Evolutionary conservation across 2,113 vertebrate genomes (phyloP).

Genomic region (Sinocyclocheilus anophthalmus): DNA sequence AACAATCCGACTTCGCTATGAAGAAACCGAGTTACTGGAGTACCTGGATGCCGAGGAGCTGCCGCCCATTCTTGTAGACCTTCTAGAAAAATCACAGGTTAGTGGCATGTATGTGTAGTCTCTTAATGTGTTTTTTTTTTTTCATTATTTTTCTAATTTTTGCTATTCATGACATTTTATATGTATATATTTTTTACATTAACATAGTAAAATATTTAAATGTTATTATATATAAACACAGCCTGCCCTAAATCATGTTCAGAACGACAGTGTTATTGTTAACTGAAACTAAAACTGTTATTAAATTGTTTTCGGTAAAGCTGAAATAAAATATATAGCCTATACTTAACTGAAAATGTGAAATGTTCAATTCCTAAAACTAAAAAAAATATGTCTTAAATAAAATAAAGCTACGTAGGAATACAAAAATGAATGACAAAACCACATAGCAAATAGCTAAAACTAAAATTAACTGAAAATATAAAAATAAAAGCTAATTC

Average conservation of each 20-base stretch:
- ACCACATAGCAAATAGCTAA: background rate
- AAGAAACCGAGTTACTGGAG: slow-evolving; percentile 95
- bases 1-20: slow-evolving; percentile 96
- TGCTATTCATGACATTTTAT: background rate
- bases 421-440: background rate
- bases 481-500: background rate
- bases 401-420: background rate
- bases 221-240: background rate
- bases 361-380: background rate
- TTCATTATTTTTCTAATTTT: background rate
- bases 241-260: background rate
- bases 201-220: background rate
- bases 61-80: slow-evolving; percentile 96
- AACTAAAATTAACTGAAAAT: background rate
- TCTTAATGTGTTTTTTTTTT: background rate
- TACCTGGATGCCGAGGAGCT: slow-evolving; percentile 97
- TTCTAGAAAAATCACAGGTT: slow-evolving; percentile 99
- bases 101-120: background rate
- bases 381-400: background rate
- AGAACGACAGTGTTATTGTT: background rate
- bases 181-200: background rate
- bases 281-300: background rate
- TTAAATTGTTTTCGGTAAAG: background rate
- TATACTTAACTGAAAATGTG: background rate
- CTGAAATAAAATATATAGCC: background rate